Percentiles rank a stretch among this genome's conserved stretches.
phyloP scores from a whole-genome alignment of 2,113 vertebrate species.

The Zapornia atra region DNA sequence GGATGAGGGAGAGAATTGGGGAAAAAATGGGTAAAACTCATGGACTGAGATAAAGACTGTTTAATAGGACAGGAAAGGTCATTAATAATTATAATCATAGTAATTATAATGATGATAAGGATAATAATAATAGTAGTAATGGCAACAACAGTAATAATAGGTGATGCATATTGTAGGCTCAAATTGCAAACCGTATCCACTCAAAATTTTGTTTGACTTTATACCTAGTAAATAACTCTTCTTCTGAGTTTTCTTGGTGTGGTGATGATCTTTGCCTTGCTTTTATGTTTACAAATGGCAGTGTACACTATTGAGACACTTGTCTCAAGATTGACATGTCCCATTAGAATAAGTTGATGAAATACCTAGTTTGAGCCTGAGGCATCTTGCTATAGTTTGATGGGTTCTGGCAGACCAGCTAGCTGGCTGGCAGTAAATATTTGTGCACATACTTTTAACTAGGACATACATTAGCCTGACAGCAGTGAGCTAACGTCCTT shows the following conservation, averaged over 20 bases:
- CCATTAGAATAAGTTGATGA: neutral
- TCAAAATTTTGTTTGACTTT: neutral
- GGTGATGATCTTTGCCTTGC: neutral
- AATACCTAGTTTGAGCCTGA: neutral
- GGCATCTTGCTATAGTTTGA: neutral
- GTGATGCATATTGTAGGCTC: neutral
- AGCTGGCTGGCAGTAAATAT: neutral
- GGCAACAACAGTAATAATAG: no score
- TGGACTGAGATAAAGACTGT: no score
- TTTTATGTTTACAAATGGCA: neutral
- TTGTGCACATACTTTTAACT: neutral
- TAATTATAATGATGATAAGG: no score
- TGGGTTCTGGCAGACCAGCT: neutral
- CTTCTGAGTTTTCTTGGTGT: neutral
- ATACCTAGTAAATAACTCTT: neutral
- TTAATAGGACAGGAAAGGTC: no score
- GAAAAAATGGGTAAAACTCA: no score
- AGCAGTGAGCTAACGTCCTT: neutral
- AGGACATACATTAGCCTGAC: neutral
- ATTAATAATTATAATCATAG: no score
- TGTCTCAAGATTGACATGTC: neutral
- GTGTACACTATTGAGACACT: neutral
- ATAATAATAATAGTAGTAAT: no score
- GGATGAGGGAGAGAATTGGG: no score
- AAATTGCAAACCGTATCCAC: neutral